phyloP scores from a whole-genome alignment of 2,888 invertebrate genomes.

The Dryobota labecula region DNA sequence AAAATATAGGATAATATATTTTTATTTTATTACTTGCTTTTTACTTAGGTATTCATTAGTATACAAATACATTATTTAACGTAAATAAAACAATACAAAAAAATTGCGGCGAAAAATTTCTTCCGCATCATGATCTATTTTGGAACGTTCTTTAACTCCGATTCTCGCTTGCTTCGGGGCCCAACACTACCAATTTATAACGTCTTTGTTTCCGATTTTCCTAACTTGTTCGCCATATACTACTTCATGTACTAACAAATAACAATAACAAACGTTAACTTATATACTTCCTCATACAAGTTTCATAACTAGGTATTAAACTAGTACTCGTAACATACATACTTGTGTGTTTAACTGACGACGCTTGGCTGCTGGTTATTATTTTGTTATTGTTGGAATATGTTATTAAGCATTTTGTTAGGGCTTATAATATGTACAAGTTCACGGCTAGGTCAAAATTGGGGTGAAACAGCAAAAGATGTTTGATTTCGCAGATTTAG shows the following conservation, averaged over 20 bases:
- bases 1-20: too few species aligned
- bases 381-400: conserved; percentile 21
- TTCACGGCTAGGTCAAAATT: background rate
- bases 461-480: background rate
- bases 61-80: too few species aligned
- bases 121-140: too few species aligned
- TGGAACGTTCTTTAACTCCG: background rate
- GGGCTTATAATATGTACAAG: background rate
- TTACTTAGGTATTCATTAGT: too few species aligned
- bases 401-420: background rate
- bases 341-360: conserved; percentile 8
- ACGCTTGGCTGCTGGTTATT: conserved; percentile 11
- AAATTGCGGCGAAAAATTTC: too few species aligned
- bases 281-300: conserved; percentile 32
- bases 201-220: conserved; percentile 44
- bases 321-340: conserved; percentile 19
- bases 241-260: conserved; percentile 22
- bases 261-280: conserved; percentile 42
- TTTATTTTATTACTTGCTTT: too few species aligned
- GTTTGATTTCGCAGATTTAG: background rate
- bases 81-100: too few species aligned
- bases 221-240: conserved; percentile 30
- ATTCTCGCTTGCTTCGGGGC: background rate
- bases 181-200: conserved; percentile 28
- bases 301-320: conserved; percentile 41